These are phyloP conservation scores for Colostygia pectinataria DNA, from an alignment of 2,888 invertebrate genomes.

Conservation along the genomic window DNA sequence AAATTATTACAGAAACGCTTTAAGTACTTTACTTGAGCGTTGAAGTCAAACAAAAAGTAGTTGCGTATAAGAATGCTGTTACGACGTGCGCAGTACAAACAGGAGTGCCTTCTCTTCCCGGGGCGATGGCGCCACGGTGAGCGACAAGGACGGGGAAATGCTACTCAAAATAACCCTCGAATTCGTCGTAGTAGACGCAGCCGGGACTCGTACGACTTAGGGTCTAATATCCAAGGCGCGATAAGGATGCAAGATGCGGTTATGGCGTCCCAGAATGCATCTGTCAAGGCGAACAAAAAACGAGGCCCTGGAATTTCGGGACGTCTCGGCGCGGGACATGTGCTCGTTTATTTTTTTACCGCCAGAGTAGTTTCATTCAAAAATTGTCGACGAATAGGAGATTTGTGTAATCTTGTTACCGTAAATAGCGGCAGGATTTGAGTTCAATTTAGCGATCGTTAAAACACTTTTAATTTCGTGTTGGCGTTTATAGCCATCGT, in stretches of 20 bases:
- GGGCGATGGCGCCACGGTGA: conserved; percentile 71
- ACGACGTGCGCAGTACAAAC: conserved; percentile 59
- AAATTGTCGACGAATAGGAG: conserved; percentile 76
- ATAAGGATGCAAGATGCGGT: conserved; percentile 80
- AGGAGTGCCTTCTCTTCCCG: conserved; percentile 63
- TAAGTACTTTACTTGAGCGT: conserved; percentile 46
- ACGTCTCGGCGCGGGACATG: conserved; percentile 72
- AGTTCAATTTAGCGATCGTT: conserved; percentile 67
- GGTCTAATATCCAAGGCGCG: conserved; percentile 68
- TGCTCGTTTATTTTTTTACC: conserved; percentile 77
- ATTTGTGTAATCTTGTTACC: conserved; percentile 81
- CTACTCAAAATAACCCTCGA: conserved; percentile 77
- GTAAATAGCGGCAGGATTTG: conserved; percentile 64
- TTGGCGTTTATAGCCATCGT: conserved; percentile 52
- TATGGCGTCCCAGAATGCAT: conserved; percentile 80
- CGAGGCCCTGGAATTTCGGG: conserved; percentile 77
- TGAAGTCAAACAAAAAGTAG: conserved; percentile 61
- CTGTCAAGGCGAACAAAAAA: conserved; percentile 78
- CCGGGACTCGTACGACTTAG: conserved; percentile 49
- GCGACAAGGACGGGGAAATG: conserved; percentile 71
- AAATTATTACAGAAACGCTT: conserved; percentile 51
- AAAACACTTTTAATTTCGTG: conserved; percentile 44
- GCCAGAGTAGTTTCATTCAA: conserved; percentile 75
- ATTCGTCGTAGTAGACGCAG: conserved; percentile 63
- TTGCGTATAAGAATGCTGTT: conserved; percentile 68